These are phyloP conservation scores for Chloroceryle aenea DNA, from an alignment of 2,113 vertebrate species.

Conservation along the genomic window DNA sequence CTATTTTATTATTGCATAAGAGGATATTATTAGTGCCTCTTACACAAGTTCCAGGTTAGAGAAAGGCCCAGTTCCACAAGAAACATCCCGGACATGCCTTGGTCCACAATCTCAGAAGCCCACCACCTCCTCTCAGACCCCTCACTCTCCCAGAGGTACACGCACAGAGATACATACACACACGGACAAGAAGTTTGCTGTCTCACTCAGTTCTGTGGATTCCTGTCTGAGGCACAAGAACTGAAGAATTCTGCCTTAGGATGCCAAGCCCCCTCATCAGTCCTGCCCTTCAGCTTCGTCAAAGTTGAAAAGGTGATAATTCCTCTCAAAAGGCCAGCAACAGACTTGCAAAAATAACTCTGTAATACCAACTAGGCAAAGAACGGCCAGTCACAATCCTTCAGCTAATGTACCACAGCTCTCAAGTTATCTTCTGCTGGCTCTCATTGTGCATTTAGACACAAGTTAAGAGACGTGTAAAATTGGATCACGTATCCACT, in stretches of 20 bases:
- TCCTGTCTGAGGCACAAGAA: background rate
- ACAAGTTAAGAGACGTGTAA: background rate
- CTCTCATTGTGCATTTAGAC: background rate
- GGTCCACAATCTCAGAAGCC: background rate
- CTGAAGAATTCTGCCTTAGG: background rate
- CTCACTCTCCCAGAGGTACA: fast-evolving
- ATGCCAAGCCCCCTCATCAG: background rate
- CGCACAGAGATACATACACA: no score
- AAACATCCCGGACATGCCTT: background rate
- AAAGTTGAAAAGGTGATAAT: background rate
- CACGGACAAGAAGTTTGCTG: background rate
- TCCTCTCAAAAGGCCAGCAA: background rate
- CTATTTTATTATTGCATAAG: background rate
- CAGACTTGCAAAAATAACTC: background rate
- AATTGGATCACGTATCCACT: background rate
- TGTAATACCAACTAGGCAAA: background rate
- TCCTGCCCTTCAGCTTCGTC: background rate
- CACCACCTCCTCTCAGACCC: background rate
- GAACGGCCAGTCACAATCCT: background rate
- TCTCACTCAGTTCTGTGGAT: background rate
- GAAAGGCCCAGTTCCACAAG: background rate
- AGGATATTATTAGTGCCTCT: background rate
- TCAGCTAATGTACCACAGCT: background rate
- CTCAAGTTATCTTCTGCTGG: background rate
- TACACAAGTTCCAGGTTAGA: background rate